Conservation (phyloP, 2,113 vertebrate species). For the Rhinolophus sinicus region DNA sequence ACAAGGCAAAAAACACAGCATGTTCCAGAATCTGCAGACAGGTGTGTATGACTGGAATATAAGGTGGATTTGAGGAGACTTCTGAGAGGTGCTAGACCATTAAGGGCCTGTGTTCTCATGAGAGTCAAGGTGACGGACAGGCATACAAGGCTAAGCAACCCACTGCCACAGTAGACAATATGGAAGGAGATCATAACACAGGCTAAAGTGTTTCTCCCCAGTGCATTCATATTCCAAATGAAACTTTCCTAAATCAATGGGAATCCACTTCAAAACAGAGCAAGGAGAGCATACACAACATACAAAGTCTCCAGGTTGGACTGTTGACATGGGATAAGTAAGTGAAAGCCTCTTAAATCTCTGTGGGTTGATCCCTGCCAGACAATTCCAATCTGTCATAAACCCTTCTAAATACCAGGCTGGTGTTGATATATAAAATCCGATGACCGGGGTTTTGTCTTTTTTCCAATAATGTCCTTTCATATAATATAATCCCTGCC, state of each 20-base stretch:
- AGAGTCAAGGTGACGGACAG: background rate
- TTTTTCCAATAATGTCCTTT: background rate
- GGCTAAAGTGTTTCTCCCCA: background rate
- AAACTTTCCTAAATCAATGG: background rate
- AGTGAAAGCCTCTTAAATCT: background rate
- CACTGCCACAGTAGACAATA: no score
- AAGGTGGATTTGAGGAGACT: background rate
- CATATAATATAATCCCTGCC: background rate
- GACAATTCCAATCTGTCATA: background rate
- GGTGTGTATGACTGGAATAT: fast-evolving
- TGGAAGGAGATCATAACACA: background rate
- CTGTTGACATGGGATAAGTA: background rate
- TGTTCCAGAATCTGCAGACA: background rate
- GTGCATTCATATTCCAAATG: background rate
- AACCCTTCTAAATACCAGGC: background rate
- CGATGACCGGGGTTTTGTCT: background rate
- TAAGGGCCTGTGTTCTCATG: background rate
- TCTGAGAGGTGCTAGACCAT: background rate
- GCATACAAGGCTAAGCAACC: background rate
- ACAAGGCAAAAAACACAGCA: background rate
- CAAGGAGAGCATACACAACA: background rate
- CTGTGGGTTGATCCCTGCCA: background rate
- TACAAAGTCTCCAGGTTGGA: background rate
- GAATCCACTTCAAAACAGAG: background rate
- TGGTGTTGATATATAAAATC: background rate